Base-by-base conservation (phyloP, 2,797 vertebrate species). In the Microctenopoma stevenorrisi region DNA sequence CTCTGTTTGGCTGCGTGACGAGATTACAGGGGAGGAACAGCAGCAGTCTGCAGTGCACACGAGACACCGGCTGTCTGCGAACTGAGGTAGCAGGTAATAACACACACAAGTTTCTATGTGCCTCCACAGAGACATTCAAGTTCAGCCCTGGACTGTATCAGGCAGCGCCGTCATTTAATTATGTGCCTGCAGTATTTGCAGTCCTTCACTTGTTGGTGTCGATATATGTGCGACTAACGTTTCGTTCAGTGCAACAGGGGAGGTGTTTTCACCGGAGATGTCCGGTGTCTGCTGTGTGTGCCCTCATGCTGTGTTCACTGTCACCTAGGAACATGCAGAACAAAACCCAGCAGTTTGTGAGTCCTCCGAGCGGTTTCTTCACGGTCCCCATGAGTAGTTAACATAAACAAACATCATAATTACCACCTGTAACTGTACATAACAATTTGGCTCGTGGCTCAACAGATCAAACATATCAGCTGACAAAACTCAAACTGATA, bases 401-500 rank as follows among this genome's bases (percentile, higher is more conserved):
- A 4, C 38, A 14, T 5, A 33, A 33, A 30, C 28, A 12, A 40
- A 42, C 10, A 40, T 12, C 38, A 3, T 13, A 42, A 13, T 42
- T 42, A 42, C 4, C 2, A 42, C 13, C 38, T 14, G 38, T 13
- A 42, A 42, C 38, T 42, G 38, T 3, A 38, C 37, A 38, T 12
- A 7, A 33, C 30, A 33, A 33, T 33, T 33, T 33, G 7, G 30
- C 5, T 33, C 30, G 37, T 38, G 37, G 37, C 37, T 38, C 37
- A 38, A 30, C 28, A 30, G 28, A 30, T 30, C 28, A 30, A 6
- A 7, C 30, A 10, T 33, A 60, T 26, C 38, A 54, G 53, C 16
- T 30, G n/a, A 51, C 54, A 7, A 42, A 56, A 16, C 16, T 13
- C 49, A 55, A 50, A 65, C 26, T 9, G 26, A 62, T 56, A 26